These are phyloP conservation scores for Nicator chloris DNA, from an alignment of 2,113 vertebrate genomes.

Conservation along the genomic window DNA sequence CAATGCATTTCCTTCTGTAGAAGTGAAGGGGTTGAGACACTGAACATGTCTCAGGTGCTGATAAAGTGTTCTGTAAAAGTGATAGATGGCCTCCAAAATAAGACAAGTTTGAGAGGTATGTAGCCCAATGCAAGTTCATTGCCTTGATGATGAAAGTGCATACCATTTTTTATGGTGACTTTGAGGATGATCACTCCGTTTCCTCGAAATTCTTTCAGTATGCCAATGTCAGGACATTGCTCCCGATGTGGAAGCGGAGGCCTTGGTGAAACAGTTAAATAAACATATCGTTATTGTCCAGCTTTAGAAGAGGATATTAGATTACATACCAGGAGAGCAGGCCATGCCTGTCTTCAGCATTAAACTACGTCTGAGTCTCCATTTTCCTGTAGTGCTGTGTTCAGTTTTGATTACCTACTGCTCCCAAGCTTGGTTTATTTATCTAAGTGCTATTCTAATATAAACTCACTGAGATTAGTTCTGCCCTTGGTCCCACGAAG, in stretches of 20 bases:
- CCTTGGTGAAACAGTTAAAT: conserved; percentile 69
- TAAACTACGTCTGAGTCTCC: conserved; percentile 51
- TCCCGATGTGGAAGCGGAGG: not conserved
- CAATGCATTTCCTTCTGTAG: not conserved
- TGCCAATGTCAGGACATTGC: conserved; percentile 43
- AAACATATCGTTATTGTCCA: conserved; percentile 68
- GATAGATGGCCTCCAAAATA: not conserved
- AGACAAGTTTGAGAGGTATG: not conserved
- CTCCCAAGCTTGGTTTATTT: conserved; percentile 58
- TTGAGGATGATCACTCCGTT: not conserved
- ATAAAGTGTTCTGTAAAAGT: not conserved
- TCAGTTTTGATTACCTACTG: conserved; percentile 61
- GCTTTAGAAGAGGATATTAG: conserved; percentile 73
- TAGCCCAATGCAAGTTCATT: not conserved
- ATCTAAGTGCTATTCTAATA: conserved; percentile 62
- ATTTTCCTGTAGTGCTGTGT: conserved; percentile 42
- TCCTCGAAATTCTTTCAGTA: conserved; percentile 55
- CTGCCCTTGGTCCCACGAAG: not conserved
- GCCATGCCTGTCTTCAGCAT: conserved; percentile 44
- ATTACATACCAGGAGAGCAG: conserved; percentile 65
- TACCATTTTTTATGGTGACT: not conserved
- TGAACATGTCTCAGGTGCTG: not conserved
- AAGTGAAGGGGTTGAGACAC: not conserved
- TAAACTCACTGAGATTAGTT: conserved; percentile 40
- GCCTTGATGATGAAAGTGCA: conserved; percentile 4